A percentile compares a stretch with the other conserved stretches of the same genome.
phyloP scores from a whole-genome alignment of 2,888 invertebrate species.

The Teleogryllus oceanicus region DNA sequence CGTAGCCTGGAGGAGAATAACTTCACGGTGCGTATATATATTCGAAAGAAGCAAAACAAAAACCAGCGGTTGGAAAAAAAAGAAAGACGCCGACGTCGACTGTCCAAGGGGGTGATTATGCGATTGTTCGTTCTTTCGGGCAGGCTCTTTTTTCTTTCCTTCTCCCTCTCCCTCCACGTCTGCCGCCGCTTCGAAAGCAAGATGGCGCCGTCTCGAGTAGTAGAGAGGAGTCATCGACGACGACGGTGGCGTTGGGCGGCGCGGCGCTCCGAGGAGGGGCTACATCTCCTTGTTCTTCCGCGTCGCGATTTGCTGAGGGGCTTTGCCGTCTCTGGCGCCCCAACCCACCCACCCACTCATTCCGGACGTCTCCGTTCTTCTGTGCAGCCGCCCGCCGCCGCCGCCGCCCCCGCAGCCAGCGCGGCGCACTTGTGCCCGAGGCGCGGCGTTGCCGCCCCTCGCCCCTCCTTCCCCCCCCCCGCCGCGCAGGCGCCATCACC shows the following conservation, averaged over 20 bases:
- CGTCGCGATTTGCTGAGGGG: not conserved
- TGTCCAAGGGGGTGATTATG: constrained; percentile 18
- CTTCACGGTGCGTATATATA: constrained; percentile 18
- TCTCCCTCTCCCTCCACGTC: not conserved
- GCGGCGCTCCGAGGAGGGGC: not conserved
- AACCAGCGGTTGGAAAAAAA: not conserved
- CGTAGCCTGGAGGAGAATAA: not conserved
- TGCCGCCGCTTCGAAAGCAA: not conserved
- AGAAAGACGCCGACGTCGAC: constrained; percentile 4
- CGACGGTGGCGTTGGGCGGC: not conserved
- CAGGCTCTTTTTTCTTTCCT: constrained; percentile 6
- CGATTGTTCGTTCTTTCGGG: not conserved
- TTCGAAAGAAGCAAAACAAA: constrained; percentile 18
- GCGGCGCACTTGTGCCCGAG: too few relatives aligned
- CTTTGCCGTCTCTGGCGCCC: not conserved
- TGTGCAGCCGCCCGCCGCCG: not conserved
- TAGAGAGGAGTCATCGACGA: not conserved
- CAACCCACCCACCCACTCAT: not conserved
- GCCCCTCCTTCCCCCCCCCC: too few relatives aligned
- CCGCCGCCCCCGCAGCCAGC: too few relatives aligned
- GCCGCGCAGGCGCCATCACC: too few relatives aligned
- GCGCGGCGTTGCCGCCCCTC: too few relatives aligned
- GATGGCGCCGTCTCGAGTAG: not conserved
- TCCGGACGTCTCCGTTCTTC: not conserved
- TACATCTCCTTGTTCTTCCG: not conserved